These are phyloP conservation scores for Pseudomyrmex flavicornis DNA, from an alignment of 1,140 invertebrate genomes.

Conservation along the genomic window DNA sequence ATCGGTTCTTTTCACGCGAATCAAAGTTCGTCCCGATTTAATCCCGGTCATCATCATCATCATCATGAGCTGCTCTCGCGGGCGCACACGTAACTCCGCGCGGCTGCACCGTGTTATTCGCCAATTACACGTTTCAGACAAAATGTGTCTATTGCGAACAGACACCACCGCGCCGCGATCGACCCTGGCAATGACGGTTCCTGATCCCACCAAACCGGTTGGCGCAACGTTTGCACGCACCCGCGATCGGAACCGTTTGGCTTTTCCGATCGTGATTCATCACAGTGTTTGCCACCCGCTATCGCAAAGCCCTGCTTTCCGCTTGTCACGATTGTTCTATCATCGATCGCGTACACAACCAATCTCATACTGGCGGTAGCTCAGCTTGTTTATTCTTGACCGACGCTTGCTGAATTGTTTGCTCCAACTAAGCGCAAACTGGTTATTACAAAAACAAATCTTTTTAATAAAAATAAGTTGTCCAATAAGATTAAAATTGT, in stretches of 20 bases:
- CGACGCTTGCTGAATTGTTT: neutral
- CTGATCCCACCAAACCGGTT: conserved; percentile 66
- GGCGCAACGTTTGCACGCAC: conserved; percentile 48
- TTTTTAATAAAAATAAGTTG: neutral
- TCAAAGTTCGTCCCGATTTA: neutral
- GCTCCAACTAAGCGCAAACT: neutral
- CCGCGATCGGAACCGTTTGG: conserved; percentile 35
- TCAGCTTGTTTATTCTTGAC: neutral
- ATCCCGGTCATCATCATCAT: neutral
- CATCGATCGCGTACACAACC: neutral
- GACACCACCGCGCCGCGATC: neutral
- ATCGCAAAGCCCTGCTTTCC: neutral
- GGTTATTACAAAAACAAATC: too few relatives aligned
- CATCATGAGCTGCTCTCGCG: neutral
- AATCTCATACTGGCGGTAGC: neutral
- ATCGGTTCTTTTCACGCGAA: neutral
- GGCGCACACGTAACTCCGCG: neutral
- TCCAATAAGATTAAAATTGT: neutral
- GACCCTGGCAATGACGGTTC: conserved; percentile 72
- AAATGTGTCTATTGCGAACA: conserved; percentile 23
- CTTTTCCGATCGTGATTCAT: conserved; percentile 31
- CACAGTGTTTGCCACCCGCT: neutral
- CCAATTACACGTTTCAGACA: conserved; percentile 34
- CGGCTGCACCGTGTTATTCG: neutral
- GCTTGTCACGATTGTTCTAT: conserved; percentile 5